phyloP scores from a whole-genome alignment of 2,797 vertebrate genomes.

The Molossus molossus region DNA sequence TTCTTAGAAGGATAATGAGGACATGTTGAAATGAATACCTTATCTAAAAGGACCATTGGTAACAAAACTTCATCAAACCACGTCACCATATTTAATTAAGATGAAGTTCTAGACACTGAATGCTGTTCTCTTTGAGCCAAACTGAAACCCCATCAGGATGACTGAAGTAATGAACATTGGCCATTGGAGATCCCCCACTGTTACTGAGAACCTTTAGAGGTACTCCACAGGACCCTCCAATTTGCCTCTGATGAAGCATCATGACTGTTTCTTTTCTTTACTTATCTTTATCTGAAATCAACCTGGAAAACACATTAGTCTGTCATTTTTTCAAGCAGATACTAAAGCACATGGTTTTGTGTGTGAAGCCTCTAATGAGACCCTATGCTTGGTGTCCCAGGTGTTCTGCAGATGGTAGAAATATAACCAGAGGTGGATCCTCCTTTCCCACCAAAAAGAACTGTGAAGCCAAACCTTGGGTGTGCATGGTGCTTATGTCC shows the following conservation, averaged over 20 bases:
- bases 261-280: neutral
- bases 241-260: neutral
- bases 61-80: constrained; percentile 32
- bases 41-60: neutral
- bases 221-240: neutral
- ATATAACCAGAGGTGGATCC: neutral
- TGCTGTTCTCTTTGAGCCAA: constrained; percentile 61
- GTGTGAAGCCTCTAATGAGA: neutral
- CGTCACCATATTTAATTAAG: constrained; percentile 7
- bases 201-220: constrained; percentile 64
- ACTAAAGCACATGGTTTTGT: neutral
- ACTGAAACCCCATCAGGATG: constrained; percentile 58
- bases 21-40: neutral
- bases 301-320: constrained; percentile 45
- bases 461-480: neutral
- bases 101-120: neutral
- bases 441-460: constrained; percentile 1
- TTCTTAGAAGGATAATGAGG: neutral
- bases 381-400: neutral
- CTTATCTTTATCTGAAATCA: constrained; percentile 79
- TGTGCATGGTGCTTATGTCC: rapidly evolving
- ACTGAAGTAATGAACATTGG: neutral
- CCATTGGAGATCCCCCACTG: constrained; percentile 37
- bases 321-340: constrained; percentile 36
- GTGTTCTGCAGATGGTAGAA: neutral